Evolutionary conservation across 1,140 invertebrate species (phyloP).

Genomic region (Oppia nitens): DNA sequence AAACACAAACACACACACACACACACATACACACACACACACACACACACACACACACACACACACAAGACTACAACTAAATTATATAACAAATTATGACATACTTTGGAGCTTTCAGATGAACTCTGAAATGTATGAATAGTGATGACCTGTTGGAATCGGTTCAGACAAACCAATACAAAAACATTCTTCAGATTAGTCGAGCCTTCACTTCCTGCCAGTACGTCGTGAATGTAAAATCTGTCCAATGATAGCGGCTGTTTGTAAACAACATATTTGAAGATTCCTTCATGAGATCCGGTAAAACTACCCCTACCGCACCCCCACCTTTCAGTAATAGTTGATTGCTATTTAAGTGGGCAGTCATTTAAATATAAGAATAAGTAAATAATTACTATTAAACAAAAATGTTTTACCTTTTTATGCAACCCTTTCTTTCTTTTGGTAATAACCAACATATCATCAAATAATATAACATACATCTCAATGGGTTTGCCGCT

Average conservation of each 20-base stretch:
- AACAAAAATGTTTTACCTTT: slow-evolving; percentile 41
- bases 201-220: slow-evolving; percentile 33
- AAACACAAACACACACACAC: slow-evolving; percentile 18
- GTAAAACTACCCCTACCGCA: slow-evolving; percentile 28
- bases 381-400: neutral
- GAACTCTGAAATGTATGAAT: slow-evolving; percentile 39
- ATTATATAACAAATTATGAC: slow-evolving; percentile 1
- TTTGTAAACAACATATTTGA: slow-evolving; percentile 43
- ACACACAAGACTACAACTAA: too few species aligned
- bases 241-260: slow-evolving; percentile 48
- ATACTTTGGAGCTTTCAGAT: slow-evolving; percentile 37
- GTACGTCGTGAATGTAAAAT: slow-evolving; percentile 46
- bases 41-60: too few species aligned
- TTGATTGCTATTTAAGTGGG: slow-evolving; percentile 38
- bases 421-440: slow-evolving; percentile 40
- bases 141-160: slow-evolving; percentile 41
- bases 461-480: slow-evolving; percentile 49
- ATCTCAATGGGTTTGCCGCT: slow-evolving; percentile 39
- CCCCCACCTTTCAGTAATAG: slow-evolving; percentile 35
- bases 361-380: slow-evolving; percentile 15
- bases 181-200: slow-evolving; percentile 39
- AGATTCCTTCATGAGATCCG: slow-evolving; percentile 27
- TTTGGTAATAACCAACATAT: slow-evolving; percentile 48
- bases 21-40: too few species aligned
- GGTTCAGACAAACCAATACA: slow-evolving; percentile 39